A percentile compares a stretch with the other conserved stretches of the same genome.
Conservation (phyloP, 1,140 invertebrate genomes). For the Lasioglossum albipes region DNA sequence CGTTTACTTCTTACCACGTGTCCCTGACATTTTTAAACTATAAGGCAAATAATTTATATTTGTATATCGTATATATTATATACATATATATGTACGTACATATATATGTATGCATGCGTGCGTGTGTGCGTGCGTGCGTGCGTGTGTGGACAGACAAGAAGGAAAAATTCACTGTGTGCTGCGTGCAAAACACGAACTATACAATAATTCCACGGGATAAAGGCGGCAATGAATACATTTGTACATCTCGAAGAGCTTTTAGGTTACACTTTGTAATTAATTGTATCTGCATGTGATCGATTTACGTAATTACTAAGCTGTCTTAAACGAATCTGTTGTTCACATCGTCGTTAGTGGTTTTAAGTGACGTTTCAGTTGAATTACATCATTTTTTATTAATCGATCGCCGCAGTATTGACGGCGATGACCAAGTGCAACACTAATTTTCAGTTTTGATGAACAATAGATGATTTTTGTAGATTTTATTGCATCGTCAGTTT, state of each 20-base stretch:
- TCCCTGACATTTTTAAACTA: slow-evolving; percentile 36
- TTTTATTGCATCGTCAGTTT: no score
- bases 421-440: not conserved
- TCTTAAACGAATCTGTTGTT: not conserved
- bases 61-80: slow-evolving; percentile 50
- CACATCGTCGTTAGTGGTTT: slow-evolving; percentile 20
- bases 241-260: slow-evolving; percentile 37
- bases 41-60: slow-evolving; percentile 68
- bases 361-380: slow-evolving; percentile 16
- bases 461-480: no score
- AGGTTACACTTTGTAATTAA: slow-evolving; percentile 41
- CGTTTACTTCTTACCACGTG: slow-evolving; percentile 38
- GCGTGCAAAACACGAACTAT: slow-evolving; percentile 15
- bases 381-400: not conserved
- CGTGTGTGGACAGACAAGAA: no score
- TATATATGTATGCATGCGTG: no score
- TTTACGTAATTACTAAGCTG: slow-evolving; percentile 39
- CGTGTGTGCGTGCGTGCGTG: no score
- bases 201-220: slow-evolving; percentile 15
- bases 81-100: not conserved
- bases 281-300: slow-evolving; percentile 30
- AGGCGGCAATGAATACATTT: slow-evolving; percentile 11
- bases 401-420: slow-evolving; percentile 29
- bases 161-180: slow-evolving; percentile 13
- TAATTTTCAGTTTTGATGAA: no score